These are phyloP conservation scores for Andrena dorsata DNA, from an alignment of 2,888 invertebrate genomes.

Conservation along the genomic window DNA sequence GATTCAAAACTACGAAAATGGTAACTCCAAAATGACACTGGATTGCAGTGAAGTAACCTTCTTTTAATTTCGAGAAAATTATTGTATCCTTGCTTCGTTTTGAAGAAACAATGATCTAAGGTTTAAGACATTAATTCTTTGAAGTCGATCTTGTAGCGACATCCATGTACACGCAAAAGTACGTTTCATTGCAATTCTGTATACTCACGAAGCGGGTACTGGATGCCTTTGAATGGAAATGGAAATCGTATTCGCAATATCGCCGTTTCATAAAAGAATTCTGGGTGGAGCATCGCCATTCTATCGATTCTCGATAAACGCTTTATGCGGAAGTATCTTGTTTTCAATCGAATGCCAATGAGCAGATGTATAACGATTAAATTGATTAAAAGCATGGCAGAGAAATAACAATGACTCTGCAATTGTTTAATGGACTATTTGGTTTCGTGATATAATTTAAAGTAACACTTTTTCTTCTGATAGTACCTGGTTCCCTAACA, in stretches of 20 bases:
- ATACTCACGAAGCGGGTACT: neutral
- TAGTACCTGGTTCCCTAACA: neutral
- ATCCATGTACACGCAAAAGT: neutral
- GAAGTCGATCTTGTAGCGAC: too few relatives aligned
- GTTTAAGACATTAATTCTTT: too few relatives aligned
- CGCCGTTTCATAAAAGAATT: conserved; percentile 33
- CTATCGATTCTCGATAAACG: conserved; percentile 46
- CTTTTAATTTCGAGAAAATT: neutral
- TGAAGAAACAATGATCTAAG: too few relatives aligned
- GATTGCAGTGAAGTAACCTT: neutral
- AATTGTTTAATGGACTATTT: neutral
- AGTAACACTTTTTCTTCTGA: neutral
- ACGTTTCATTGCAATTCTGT: neutral
- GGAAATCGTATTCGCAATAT: conserved; percentile 28
- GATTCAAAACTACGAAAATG: too few relatives aligned
- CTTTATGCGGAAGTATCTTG: conserved; percentile 1
- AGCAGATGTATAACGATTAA: conserved; percentile 10
- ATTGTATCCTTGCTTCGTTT: too few relatives aligned
- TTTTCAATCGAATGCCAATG: conserved; percentile 28
- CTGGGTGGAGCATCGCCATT: conserved; percentile 9
- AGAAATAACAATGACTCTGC: neutral
- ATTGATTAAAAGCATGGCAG: neutral
- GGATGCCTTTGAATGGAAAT: conserved; percentile 12
- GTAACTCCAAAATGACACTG: too few relatives aligned
- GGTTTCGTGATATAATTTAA: neutral